Evolutionary conservation across 2,888 invertebrate species (phyloP).

Genomic region (Limenitis camilla): DNA sequence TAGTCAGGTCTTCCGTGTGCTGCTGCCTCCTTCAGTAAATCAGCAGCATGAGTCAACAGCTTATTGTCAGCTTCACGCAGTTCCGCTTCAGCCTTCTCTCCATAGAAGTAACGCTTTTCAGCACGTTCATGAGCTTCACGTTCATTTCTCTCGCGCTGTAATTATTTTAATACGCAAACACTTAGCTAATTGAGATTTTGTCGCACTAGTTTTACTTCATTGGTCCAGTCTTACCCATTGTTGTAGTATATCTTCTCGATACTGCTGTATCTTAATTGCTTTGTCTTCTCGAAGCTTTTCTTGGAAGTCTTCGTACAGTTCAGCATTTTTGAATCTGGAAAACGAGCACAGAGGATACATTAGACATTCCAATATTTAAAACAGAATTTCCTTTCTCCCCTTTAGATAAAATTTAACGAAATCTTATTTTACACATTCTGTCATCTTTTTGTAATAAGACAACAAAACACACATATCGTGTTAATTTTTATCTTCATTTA

Average conservation of each 20-base stretch:
- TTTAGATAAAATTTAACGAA: no score
- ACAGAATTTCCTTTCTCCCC: background rate
- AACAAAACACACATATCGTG: no score
- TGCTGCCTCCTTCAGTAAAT: conserved; percentile 59
- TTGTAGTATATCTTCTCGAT: conserved; percentile 57
- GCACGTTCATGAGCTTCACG: conserved; percentile 44
- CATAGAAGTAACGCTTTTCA: conserved; percentile 55
- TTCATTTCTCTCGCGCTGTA: conserved; percentile 53
- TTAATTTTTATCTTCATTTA: background rate
- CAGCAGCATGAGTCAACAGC: conserved; percentile 66
- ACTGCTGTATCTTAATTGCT: conserved; percentile 52
- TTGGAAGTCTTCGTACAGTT: conserved; percentile 60
- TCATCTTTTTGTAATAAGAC: no score
- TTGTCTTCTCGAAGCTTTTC: conserved; percentile 48
- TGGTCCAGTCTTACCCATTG: conserved; percentile 52
- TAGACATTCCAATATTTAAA: background rate
- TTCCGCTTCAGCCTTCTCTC: conserved; percentile 47
- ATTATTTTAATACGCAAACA: background rate
- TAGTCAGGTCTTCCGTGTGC: conserved; percentile 48
- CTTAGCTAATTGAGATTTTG: no score
- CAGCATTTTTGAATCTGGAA: conserved; percentile 67
- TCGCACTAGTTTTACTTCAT: background rate
- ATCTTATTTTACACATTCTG: no score
- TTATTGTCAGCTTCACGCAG: conserved; percentile 62
- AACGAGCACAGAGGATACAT: background rate